Base-by-base conservation (phyloP, 53 echinoderm and acorn worm species). In the Holothuria scabra region DNA sequence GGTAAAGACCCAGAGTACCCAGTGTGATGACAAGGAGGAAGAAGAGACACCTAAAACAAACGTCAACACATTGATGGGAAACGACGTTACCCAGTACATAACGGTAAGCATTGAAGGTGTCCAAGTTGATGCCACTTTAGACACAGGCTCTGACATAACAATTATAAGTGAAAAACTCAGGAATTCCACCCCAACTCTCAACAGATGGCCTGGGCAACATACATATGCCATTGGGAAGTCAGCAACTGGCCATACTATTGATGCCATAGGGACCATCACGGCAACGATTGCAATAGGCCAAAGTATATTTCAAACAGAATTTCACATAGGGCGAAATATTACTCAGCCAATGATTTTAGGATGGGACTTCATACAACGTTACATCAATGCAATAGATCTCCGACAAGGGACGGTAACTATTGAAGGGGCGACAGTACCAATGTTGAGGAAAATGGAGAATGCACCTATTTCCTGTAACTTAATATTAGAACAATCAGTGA, bases 251-350 rank as follows among this genome's bases (percentile, higher is more conserved):
- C n/a, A n/a, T n/a, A n/a, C n/a, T n/a, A n/a, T n/a, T n/a, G n/a
- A n/a, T n/a, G 26, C 79, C 34, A 59, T 79, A 7, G 79, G 79
- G 9, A 79, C 25, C 10, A 37, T 79, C 14, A 57, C 58, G 13
- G 79, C 58, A 18, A 80, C 29, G 8, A 28, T 59, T 12, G 3
- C 14, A 25, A 14, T 79, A 11, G 80, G 80, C 3, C n/a, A 32
- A 59, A 16, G 6, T 4, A 29, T 3, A 14, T 30, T 58, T 24
- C 26, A 59, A 20, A 31, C 32, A 8, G 60, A 79, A 44, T 76
- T 35, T 35, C 35, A 35, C 35, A 56, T 76, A 4, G 55, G 78
- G 24, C 26, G 46, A 29, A 52, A 23, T 10, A 12, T 57, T 52
- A 56, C 58, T 4, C 48, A 26, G 18, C 26, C 46, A n/a, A 76